Percentiles rank a stretch among this genome's conserved stretches.
These are phyloP conservation scores for Drosophila sordidula DNA, from an alignment of 2,888 invertebrate species.

Conservation along the genomic window DNA sequence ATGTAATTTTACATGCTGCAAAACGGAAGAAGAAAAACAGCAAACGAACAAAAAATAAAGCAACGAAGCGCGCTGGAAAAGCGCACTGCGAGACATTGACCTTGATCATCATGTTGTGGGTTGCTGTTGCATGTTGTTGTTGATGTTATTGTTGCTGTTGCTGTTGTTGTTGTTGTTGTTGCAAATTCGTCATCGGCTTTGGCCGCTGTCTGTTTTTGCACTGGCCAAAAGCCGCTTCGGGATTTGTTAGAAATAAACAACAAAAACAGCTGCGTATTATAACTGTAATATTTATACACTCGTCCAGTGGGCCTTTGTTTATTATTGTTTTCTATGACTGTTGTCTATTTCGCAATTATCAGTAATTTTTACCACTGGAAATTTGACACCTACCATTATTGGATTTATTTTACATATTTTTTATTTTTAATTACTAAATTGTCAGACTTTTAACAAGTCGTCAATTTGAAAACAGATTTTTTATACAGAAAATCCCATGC, in stretches of 20 bases:
- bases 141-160: conserved; percentile 23
- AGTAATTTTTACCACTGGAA: conserved; percentile 5
- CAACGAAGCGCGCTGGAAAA: conserved; percentile 44
- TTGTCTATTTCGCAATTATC: conserved; percentile 23
- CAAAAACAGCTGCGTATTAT: conserved; percentile 42
- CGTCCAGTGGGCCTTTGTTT: not conserved
- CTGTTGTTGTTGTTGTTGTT: conserved; percentile 27
- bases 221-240: conserved; percentile 14
- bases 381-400: conserved; percentile 6
- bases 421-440: conserved; percentile 11
- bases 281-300: conserved; percentile 1
- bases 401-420: not conserved
- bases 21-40: conserved; percentile 64
- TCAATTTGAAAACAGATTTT: conserved; percentile 40
- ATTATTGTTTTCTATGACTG: conserved; percentile 3
- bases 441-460: conserved; percentile 10
- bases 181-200: conserved; percentile 44
- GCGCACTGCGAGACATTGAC: conserved; percentile 73
- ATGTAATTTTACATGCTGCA: conserved; percentile 68
- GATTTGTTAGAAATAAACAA: conserved; percentile 26
- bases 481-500: not conserved
- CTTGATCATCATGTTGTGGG: conserved; percentile 71
- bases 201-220: conserved; percentile 18
- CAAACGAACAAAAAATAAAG: conserved; percentile 45
- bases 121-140: conserved; percentile 25